These are phyloP conservation scores for Julus scanicus DNA, from an alignment of 2,888 invertebrate species.

Conservation along the genomic window DNA sequence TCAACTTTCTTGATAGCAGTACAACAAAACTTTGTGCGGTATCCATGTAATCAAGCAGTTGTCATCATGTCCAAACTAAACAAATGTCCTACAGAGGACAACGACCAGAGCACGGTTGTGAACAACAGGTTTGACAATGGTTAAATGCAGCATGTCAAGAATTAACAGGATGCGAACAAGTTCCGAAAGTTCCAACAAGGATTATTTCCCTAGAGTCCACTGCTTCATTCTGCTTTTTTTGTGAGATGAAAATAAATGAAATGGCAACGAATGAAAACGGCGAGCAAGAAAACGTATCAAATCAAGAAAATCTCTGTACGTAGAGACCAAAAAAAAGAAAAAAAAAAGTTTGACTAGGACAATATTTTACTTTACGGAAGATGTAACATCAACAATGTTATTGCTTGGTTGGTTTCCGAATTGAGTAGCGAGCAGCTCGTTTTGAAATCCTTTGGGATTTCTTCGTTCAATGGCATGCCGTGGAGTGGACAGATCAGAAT, in stretches of 20 bases:
- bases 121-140: constrained; percentile 6
- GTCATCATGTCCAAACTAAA: too few relatives aligned
- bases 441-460: constrained; percentile 8
- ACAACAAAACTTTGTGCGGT: too few relatives aligned
- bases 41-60: too few relatives aligned
- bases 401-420: constrained; percentile 16
- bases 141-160: constrained; percentile 35
- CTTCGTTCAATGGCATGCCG: constrained; percentile 7
- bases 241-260: constrained; percentile 42
- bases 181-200: constrained; percentile 21
- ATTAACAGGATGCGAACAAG: constrained; percentile 16
- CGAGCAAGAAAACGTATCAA: constrained; percentile 6
- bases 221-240: constrained; percentile 10
- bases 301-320: constrained; percentile 38
- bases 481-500: constrained; percentile 30
- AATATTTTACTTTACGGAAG: constrained; percentile 39
- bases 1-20: too few relatives aligned
- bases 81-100: not conserved
- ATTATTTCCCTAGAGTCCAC: constrained; percentile 12
- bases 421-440: constrained; percentile 34
- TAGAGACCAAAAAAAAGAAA: not conserved
- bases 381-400: constrained; percentile 42
- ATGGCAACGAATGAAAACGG: constrained; percentile 11
- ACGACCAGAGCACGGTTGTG: not conserved
- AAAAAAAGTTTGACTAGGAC: constrained; percentile 21